phyloP scores from a whole-genome alignment of 2,113 vertebrate genomes.

The Scopus umbretta region DNA sequence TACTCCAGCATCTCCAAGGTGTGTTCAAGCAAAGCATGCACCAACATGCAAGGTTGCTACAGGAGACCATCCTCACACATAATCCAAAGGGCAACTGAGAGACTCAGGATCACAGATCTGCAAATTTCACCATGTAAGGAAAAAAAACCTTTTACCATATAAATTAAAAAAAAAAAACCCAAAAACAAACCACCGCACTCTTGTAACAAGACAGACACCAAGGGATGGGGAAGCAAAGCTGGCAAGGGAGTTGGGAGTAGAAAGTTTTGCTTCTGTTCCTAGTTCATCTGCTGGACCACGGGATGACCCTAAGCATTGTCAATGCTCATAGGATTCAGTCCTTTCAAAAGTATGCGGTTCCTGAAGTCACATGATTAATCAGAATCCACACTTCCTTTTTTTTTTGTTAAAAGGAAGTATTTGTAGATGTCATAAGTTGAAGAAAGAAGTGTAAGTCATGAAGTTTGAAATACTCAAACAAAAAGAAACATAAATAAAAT shows the following conservation, averaged over 20 bases:
- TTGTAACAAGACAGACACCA: neutral
- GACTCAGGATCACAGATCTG: neutral
- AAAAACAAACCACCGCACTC: no score
- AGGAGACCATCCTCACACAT: neutral
- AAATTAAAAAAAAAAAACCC: neutral
- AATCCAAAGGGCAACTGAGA: neutral
- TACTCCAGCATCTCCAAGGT: neutral
- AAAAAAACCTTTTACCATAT: neutral
- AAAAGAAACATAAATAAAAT: neutral
- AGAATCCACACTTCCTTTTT: conserved; percentile 9
- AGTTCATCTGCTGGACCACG: neutral
- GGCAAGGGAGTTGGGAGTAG: neutral
- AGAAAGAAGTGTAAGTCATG: neutral
- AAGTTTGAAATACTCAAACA: neutral
- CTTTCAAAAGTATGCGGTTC: neutral
- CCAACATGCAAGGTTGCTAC: neutral
- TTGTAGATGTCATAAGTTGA: neutral
- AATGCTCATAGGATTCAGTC: neutral
- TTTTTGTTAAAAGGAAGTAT: neutral
- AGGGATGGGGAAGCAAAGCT: neutral
- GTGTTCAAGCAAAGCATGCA: neutral
- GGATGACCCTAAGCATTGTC: neutral
- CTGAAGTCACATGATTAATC: conserved; percentile 5
- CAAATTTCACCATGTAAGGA: neutral
- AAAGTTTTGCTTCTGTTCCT: neutral